Evolutionary conservation across 2,113 vertebrate genomes (phyloP).

Genomic region (Taurulus bubalis): DNA sequence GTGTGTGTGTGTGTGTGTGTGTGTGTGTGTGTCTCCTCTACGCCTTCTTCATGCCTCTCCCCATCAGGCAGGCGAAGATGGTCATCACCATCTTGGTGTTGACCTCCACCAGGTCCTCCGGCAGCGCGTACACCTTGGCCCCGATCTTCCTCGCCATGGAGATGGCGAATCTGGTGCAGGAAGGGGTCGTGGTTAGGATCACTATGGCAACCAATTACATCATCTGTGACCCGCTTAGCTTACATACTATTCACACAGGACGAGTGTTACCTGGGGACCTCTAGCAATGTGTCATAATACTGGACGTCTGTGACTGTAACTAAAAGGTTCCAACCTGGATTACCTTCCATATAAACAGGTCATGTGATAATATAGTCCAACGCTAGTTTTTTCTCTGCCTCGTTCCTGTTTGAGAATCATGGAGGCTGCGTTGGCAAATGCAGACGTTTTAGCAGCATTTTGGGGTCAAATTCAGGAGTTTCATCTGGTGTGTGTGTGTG

Average conservation of each 20-base stretch:
- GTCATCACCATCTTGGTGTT: constrained; percentile 98
- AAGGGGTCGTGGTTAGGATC: not conserved
- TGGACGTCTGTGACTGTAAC: not conserved
- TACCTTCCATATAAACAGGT: not conserved
- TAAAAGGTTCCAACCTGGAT: too few relatives aligned
- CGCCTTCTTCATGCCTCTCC: constrained; percentile 71
- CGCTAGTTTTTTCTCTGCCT: not conserved
- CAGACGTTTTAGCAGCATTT: not conserved
- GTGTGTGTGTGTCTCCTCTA: constrained; percentile 37
- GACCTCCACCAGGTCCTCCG: constrained; percentile 92
- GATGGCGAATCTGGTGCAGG: constrained; percentile 86
- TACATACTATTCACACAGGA: not conserved
- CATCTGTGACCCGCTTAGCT: not conserved
- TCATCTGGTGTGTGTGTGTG: too few relatives aligned
- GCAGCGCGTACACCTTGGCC: constrained; percentile 92
- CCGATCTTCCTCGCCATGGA: constrained; percentile 95
- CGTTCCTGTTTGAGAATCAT: not conserved
- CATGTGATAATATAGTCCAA: not conserved
- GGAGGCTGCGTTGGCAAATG: not conserved
- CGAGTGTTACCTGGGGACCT: not conserved
- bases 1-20: not conserved
- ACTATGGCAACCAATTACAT: not conserved
- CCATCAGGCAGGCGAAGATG: constrained; percentile 86
- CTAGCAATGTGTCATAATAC: not conserved
- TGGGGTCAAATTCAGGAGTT: not conserved